Evolutionary conservation across 2,888 invertebrate species (phyloP), one percentile per base, ranked within the genome.

Genomic region (Acrocera orbiculus): DNA sequence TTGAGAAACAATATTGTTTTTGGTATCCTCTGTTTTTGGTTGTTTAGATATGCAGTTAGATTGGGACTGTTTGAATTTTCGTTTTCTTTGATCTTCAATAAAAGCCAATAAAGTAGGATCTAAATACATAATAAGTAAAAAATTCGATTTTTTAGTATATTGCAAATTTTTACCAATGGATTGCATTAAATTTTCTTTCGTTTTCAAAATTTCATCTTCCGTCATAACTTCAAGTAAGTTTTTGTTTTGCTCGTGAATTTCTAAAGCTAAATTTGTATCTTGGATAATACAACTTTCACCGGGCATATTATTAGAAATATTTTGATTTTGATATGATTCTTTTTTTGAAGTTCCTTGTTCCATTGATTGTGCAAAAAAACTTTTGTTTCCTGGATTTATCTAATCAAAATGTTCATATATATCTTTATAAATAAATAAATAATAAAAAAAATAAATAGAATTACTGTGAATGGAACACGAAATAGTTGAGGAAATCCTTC

Each of bases 231-330:
- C 62, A 9, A 92, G 51, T 36, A 69, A 58, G 43, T 67, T 59
- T 1, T 77, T 28, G 58, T 89, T 92, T 56, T 82, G 77, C 41
- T 62, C 55, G 47, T 90, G 85, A 37, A 89, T 78, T 45, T 66
- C 61, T 26, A 50, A 49, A 2, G 67, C 66, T 33, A 69, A 66
- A 29, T 58, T 43, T 2, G 62, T 59, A 17, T 66, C 60, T 23
- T 69, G 40, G 9, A 47, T 62, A 29, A 56, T 32, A 35, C 51
- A 52, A 27, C 33, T 30, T 10, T 36, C 32, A 1, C 43, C 47
- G 24, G 43, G 41, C 8, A 20, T 5, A 6, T 38, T 29, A n/a
- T n/a, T n/a, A n/a, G n/a, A n/a, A n/a, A n/a, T n/a, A n/a, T n/a
- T n/a, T 23, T 40, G 22, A 13, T 27, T 10, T 20, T 30, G 35